Base-by-base conservation (phyloP, 2,888 invertebrate species). In the Drosophila mimica region DNA sequence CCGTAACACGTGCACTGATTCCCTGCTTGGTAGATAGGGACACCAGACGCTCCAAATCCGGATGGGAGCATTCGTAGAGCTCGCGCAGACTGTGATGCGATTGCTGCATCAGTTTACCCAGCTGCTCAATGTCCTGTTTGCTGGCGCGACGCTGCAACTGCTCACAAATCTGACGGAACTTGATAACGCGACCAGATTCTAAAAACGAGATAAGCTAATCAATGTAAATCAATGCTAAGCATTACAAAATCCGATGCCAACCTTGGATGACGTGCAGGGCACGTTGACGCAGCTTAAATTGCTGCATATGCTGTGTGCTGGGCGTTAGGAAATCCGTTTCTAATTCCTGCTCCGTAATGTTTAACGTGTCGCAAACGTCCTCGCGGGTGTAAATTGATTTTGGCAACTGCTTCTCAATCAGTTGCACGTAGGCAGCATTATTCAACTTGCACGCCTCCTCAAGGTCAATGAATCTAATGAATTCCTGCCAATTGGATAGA, bases 1-100 rank as follows among this genome's bases (percentile, higher is more conserved):
- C 99, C 2, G 99, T 99, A 46, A 99, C 94, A 59, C 99, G 95
- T n/a, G 97, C 97, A 49, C 98, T 97, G n/a, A 96, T 94, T 31
- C 95, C 95, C 70, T 95, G 94, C 58, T 95, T 95, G 71, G 94
- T 94, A 11, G 97, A 97, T 89, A 96, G 93, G 36, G 95, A 94
- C 28, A 98, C 97, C 30, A 99, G 94, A 66, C 94, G 94, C 92
- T 99, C 98, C 79, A 99, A 94, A 88, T 96, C 95, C 1, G 96
- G 95, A 94, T 98, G 98, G 66, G 99, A 99, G 93, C 99, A 99
- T 92, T 99, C 97, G 93, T 98, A 99, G 5, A 97, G 94, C 72
- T 95, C 95, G 67, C 95, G 94, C 60, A 99, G 95, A 91, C 99
- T 99, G 43, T 94, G 93, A 91, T 99, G 99, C 88, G 99, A 99